Evolutionary conservation across 2,113 vertebrate species (phyloP).

Genomic region (Trogon surrucura): DNA sequence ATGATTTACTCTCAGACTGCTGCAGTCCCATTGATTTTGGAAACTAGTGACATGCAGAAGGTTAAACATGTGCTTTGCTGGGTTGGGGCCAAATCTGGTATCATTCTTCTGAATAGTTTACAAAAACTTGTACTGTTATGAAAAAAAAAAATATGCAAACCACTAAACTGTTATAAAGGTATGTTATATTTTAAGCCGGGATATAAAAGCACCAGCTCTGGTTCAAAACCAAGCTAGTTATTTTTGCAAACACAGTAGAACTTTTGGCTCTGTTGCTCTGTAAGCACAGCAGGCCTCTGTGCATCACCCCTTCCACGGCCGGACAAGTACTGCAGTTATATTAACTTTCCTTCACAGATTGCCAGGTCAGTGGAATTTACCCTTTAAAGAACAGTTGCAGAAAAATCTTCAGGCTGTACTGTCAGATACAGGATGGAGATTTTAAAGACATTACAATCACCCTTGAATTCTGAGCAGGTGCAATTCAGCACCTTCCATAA

Average conservation of each 20-base stretch:
- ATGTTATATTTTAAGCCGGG: not conserved
- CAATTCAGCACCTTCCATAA: not conserved
- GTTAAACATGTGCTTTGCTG: conserved; percentile 64
- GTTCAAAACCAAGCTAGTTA: conserved; percentile 2
- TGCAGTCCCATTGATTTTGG: conserved; percentile 54
- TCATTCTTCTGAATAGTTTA: not conserved
- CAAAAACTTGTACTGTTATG: not conserved
- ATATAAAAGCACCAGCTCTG: not conserved
- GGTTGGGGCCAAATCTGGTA: not conserved
- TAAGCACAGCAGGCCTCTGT: not conserved
- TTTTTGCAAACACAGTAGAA: not conserved
- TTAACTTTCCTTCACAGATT: not conserved
- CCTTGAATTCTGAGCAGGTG: not conserved
- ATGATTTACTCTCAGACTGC: conserved; percentile 56
- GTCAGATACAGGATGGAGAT: not conserved
- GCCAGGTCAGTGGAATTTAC: not conserved
- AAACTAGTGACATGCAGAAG: conserved; percentile 58
- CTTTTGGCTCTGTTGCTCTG: conserved; percentile 7
- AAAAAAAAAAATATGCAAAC: not conserved
- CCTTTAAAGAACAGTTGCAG: not conserved
- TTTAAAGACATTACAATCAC: not conserved
- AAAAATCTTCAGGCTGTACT: not conserved
- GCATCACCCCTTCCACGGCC: not conserved
- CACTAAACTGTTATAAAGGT: not conserved
- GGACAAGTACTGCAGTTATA: not conserved